Evolutionary conservation across 2,888 invertebrate species (phyloP).

Genomic region (Ethmia dodecea): DNA sequence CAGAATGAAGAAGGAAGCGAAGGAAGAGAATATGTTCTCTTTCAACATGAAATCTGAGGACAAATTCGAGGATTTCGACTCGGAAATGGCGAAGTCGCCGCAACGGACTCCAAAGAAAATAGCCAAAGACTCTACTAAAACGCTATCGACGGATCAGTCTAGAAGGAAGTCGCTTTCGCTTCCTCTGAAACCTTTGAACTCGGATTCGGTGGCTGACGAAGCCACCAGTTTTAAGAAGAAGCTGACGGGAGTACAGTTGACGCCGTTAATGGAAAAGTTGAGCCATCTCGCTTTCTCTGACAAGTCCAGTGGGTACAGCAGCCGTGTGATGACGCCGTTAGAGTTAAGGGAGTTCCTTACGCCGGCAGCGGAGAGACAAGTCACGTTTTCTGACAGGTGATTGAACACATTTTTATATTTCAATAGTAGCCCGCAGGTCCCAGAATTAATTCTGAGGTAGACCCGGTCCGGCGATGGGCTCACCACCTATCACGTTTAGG

Average conservation of each 20-base stretch:
- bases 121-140: constrained; percentile 47
- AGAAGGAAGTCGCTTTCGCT: constrained; percentile 80
- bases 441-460: too few relatives aligned
- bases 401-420: constrained; percentile 7
- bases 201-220: constrained; percentile 52
- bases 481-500: too few relatives aligned
- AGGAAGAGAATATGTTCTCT: constrained; percentile 63
- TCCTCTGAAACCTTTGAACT: constrained; percentile 82
- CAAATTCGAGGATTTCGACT: constrained; percentile 70
- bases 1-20: constrained; percentile 65
- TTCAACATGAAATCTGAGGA: constrained; percentile 60
- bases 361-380: constrained; percentile 55
- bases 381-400: constrained; percentile 54
- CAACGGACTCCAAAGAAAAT: constrained; percentile 63
- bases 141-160: constrained; percentile 51
- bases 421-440: neutral
- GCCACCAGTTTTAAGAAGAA: constrained; percentile 68
- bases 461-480: too few relatives aligned
- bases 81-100: constrained; percentile 58
- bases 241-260: constrained; percentile 83
- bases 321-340: constrained; percentile 81
- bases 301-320: constrained; percentile 82
- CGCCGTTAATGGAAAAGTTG: constrained; percentile 89
- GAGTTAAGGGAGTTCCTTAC: constrained; percentile 63
- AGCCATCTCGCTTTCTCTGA: constrained; percentile 84